A percentile compares a stretch with the other conserved stretches of the same genome.
Evolutionary conservation across 2,888 invertebrate species (phyloP).

Genomic region (Napeogenes sylphis): DNA sequence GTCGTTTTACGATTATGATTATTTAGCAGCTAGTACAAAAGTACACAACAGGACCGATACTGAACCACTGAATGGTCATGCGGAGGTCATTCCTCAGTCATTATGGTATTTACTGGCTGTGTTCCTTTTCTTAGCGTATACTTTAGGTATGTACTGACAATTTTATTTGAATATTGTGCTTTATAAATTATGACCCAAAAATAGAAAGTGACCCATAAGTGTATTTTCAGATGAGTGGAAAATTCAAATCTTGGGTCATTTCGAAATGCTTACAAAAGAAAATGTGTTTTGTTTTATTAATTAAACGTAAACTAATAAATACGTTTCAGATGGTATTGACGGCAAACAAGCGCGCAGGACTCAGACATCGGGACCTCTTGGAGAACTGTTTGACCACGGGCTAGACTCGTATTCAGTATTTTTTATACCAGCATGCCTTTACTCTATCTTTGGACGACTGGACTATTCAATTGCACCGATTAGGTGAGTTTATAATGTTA

Average conservation of each 20-base stretch:
- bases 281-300: background rate
- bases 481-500: constrained; percentile 42
- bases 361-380: constrained; percentile 94
- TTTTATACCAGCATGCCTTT: constrained; percentile 94
- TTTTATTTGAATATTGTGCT: background rate
- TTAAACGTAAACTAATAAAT: background rate
- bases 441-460: constrained; percentile 91
- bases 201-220: background rate
- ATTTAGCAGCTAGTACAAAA: constrained; percentile 83
- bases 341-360: constrained; percentile 98
- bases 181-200: background rate
- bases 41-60: constrained; percentile 54
- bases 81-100: constrained; percentile 84
- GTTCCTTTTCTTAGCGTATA: constrained; percentile 96
- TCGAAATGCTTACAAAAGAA: too few relatives aligned
- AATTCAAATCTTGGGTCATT: background rate
- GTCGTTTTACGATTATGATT: constrained; percentile 91
- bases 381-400: constrained; percentile 99
- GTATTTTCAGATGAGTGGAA: background rate
- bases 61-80: constrained; percentile 54
- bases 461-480: constrained; percentile 81
- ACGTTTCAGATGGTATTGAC: constrained; percentile 93
- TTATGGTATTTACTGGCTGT: constrained; percentile 91
- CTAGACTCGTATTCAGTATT: constrained; percentile 97
- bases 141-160: constrained; percentile 84